These are phyloP conservation scores for Oreonectes daqikongensis DNA, from an alignment of 2,797 vertebrate genomes.

Conservation along the genomic window DNA sequence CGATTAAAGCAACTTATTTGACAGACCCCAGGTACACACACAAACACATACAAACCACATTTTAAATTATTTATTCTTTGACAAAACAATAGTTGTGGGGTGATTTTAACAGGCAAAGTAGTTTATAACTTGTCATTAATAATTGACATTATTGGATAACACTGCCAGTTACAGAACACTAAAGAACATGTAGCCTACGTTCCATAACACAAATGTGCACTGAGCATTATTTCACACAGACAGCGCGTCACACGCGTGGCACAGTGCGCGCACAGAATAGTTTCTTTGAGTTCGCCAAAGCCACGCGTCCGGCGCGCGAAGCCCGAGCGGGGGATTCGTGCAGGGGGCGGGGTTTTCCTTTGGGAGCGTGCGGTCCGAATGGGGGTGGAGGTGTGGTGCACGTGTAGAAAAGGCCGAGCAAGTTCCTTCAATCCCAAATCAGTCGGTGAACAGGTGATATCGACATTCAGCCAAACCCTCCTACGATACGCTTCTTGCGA, in stretches of 20 bases:
- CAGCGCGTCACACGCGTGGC: constrained; percentile 45
- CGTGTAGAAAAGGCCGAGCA: constrained; percentile 68
- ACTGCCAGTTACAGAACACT: not conserved
- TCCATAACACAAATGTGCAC: constrained; percentile 44
- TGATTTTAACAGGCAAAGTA: no score
- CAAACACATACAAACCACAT: no score
- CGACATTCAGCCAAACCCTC: constrained; percentile 33
- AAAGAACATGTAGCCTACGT: not conserved
- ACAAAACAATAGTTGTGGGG: no score
- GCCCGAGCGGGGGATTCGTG: constrained; percentile 56
- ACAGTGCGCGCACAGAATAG: constrained; percentile 49
- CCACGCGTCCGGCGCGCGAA: constrained; percentile 74
- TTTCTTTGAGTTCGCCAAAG: constrained; percentile 58
- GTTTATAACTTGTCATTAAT: no score
- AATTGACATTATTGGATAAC: not conserved
- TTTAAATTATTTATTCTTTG: no score
- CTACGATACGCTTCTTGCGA: constrained; percentile 44
- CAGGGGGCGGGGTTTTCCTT: constrained; percentile 56
- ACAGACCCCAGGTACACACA: no score
- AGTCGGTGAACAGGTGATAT: constrained; percentile 53
- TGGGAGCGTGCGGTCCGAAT: constrained; percentile 53
- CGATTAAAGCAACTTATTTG: no score
- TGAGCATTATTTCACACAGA: constrained; percentile 5
- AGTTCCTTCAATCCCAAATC: constrained; percentile 53
- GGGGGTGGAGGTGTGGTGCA: constrained; percentile 54